Percentiles rank a stretch among this genome's conserved stretches.
Conservation (phyloP, 2,888 invertebrate genomes). For the Parapristionchus giblindavisi region DNA sequence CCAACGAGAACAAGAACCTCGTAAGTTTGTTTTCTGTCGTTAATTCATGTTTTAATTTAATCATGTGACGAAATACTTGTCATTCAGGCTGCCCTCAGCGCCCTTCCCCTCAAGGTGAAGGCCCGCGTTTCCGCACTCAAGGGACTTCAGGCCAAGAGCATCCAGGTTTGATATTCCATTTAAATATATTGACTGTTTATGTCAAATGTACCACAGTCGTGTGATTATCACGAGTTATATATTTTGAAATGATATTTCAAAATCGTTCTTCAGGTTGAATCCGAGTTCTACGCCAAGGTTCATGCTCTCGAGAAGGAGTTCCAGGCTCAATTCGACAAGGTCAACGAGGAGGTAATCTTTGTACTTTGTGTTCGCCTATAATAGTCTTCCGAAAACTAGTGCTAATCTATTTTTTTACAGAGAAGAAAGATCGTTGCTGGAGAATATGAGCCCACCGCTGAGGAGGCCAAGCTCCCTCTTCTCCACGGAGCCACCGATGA, state of each 20-base stretch:
- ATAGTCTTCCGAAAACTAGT: background rate
- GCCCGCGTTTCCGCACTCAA: conserved; percentile 62
- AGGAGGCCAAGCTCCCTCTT: conserved; percentile 88
- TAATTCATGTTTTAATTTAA: background rate
- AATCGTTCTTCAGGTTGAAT: conserved; percentile 79
- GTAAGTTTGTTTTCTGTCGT: conserved; percentile 5
- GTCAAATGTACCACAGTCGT: background rate
- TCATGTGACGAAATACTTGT: conserved; percentile 2
- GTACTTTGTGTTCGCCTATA: background rate
- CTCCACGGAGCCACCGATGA: conserved; percentile 51
- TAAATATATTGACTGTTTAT: background rate
- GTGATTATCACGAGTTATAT: too few species aligned
- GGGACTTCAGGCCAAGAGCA: conserved; percentile 58
- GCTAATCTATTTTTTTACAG: conserved; percentile 63
- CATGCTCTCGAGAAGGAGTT: conserved; percentile 92
- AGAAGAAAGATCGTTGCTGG: conserved; percentile 75
- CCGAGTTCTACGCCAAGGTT: conserved; percentile 91
- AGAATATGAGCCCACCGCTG: conserved; percentile 85
- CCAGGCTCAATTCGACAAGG: conserved; percentile 81
- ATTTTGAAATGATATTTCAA: too few species aligned
- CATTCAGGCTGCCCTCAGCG: conserved; percentile 12
- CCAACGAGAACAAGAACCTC: conserved; percentile 13
- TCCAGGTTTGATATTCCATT: conserved; percentile 42
- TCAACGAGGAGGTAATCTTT: conserved; percentile 80
- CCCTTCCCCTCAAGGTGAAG: conserved; percentile 41